phyloP scores from a whole-genome alignment of 2,888 invertebrate genomes.

The Nebria salina region DNA sequence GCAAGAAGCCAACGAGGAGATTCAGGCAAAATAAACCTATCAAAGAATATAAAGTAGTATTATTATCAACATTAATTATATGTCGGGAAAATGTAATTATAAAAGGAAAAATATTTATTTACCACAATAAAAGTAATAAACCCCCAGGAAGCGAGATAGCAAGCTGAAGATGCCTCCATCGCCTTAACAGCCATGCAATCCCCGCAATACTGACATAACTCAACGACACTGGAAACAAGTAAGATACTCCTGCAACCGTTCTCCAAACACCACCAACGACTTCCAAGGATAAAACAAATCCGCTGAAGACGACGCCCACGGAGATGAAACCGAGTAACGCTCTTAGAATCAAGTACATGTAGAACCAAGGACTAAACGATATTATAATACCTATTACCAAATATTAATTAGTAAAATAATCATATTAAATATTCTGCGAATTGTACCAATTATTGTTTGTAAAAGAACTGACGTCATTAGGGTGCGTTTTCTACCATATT shows the following conservation, averaged over 20 bases:
- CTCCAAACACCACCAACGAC: conserved; percentile 83
- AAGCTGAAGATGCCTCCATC: conserved; percentile 78
- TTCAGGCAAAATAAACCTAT: conserved; percentile 82
- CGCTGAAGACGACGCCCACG: conserved; percentile 84
- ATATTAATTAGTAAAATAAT: conserved; percentile 16
- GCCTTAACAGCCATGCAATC: conserved; percentile 74
- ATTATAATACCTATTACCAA: conserved; percentile 63
- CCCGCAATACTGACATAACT: conserved; percentile 79
- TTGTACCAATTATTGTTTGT: conserved; percentile 72
- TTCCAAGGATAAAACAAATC: conserved; percentile 82
- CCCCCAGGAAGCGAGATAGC: conserved; percentile 79
- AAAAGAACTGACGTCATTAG: conserved; percentile 76
- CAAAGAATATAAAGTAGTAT: not conserved
- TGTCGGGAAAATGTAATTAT: too few species aligned
- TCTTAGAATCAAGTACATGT: conserved; percentile 75
- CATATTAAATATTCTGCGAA: not conserved
- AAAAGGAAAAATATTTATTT: conserved; percentile 55
- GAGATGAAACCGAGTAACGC: conserved; percentile 79
- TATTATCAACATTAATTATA: too few species aligned
- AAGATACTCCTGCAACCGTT: conserved; percentile 82
- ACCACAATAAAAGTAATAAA: conserved; percentile 74
- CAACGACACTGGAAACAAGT: conserved; percentile 80
- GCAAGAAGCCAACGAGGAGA: conserved; percentile 82
- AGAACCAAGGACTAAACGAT: conserved; percentile 75
- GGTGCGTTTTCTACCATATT: conserved; percentile 79